phyloP scores from a whole-genome alignment of 1,140 invertebrate species.

The Holotrichia oblita region DNA sequence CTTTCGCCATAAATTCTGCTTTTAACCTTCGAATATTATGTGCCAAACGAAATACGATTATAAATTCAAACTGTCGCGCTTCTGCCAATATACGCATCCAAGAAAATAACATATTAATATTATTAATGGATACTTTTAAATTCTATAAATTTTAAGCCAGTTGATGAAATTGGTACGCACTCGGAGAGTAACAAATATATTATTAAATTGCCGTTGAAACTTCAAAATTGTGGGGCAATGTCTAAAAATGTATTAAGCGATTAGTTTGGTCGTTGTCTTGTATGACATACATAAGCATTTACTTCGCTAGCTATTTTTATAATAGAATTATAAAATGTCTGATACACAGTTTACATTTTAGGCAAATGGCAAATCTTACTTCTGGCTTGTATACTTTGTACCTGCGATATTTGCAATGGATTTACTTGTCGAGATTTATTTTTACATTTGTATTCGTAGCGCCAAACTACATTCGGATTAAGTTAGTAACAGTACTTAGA shows the following conservation, averaged over 20 bases:
- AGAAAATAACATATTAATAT: not conserved
- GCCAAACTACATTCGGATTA: not conserved
- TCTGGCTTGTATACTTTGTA: constrained; percentile 4
- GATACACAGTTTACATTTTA: not conserved
- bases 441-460: constrained; percentile 18
- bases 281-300: not conserved
- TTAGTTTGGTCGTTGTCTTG: not conserved
- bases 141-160: not conserved
- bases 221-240: not conserved
- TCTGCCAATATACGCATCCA: constrained; percentile 2
- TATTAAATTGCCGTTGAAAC: not conserved
- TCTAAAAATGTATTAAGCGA: not conserved
- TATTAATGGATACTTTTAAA: not conserved
- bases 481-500: no score
- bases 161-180: not conserved
- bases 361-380: not conserved
- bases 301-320: not conserved
- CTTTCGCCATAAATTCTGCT: not conserved
- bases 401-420: not conserved
- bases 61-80: not conserved
- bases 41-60: not conserved
- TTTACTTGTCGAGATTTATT: constrained; percentile 10
- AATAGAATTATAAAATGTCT: not conserved
- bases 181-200: not conserved
- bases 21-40: constrained; percentile 10